Evolutionary conservation across 2,113 vertebrate genomes (phyloP).

Genomic region (Balaeniceps rex): DNA sequence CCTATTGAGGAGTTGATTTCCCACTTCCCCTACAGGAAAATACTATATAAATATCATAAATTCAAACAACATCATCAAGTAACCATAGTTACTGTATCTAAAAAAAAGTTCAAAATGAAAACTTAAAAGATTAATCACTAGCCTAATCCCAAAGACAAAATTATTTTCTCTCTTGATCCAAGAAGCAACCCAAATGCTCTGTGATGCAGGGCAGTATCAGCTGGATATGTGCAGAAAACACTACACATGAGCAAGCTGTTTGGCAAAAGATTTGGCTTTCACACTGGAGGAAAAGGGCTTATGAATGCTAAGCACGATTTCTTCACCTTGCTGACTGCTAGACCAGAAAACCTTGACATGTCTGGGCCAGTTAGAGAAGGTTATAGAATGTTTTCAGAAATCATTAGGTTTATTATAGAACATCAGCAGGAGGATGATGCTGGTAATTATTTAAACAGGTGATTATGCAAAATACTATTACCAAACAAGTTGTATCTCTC

Average conservation of each 20-base stretch:
- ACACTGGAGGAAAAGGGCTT: background rate
- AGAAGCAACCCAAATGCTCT: background rate
- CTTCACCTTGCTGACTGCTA: background rate
- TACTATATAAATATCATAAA: background rate
- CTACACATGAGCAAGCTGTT: background rate
- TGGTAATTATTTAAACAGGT: constrained; percentile 31
- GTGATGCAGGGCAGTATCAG: background rate
- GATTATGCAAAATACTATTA: constrained; percentile 31
- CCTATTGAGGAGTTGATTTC: background rate
- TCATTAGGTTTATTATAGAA: constrained; percentile 6
- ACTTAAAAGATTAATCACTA: background rate
- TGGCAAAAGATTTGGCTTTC: background rate
- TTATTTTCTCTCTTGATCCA: background rate
- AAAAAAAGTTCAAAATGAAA: background rate
- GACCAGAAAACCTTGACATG: background rate
- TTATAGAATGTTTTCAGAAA: constrained; percentile 24
- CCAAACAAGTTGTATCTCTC: constrained; percentile 6
- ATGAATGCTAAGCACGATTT: background rate
- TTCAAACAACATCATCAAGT: background rate
- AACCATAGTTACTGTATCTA: background rate
- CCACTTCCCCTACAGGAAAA: background rate
- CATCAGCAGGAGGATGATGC: background rate
- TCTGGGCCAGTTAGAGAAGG: background rate
- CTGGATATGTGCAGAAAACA: background rate
- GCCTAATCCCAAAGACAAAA: background rate